A percentile compares a stretch with the other conserved stretches of the same genome.
Evolutionary conservation across 2,888 invertebrate genomes (phyloP).

Genomic region (Eristalis intricaria): DNA sequence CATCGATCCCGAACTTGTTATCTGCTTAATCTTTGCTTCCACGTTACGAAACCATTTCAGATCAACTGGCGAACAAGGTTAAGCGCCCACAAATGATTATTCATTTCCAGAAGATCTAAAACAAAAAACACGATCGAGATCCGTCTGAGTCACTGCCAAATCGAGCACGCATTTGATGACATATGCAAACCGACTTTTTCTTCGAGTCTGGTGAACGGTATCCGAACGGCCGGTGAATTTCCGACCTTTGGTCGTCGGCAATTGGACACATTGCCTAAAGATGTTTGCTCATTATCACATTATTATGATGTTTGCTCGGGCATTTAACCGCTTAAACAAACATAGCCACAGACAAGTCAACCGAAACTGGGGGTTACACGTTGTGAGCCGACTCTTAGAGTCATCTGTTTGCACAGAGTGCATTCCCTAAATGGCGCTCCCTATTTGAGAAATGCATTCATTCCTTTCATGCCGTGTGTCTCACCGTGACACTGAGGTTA

Average conservation of each 20-base stretch:
- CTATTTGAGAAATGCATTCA: slow-evolving; percentile 50
- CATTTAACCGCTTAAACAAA: slow-evolving; percentile 51
- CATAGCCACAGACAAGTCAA: neutral
- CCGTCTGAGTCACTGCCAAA: neutral
- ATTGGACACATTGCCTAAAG: slow-evolving; percentile 15
- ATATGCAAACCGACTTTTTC: neutral
- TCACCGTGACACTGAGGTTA: slow-evolving; percentile 56
- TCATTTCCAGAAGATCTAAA: neutral
- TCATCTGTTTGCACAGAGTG: neutral
- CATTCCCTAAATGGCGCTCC: neutral
- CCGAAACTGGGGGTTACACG: neutral
- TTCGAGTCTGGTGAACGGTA: neutral
- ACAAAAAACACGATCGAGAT: neutral
- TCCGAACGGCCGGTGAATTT: neutral
- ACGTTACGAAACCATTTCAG: neutral
- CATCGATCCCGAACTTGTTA: neutral
- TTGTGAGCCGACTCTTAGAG: neutral
- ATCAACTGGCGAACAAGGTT: neutral
- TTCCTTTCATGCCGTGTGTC: slow-evolving; percentile 5
- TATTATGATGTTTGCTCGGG: slow-evolving; percentile 35
- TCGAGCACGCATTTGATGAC: neutral
- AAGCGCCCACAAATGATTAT: neutral
- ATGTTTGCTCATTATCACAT: slow-evolving; percentile 57
- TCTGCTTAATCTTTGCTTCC: neutral
- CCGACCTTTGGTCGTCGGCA: neutral